phyloP scores from a whole-genome alignment of 2,888 invertebrate species.

The Habroteleia sp. region DNA sequence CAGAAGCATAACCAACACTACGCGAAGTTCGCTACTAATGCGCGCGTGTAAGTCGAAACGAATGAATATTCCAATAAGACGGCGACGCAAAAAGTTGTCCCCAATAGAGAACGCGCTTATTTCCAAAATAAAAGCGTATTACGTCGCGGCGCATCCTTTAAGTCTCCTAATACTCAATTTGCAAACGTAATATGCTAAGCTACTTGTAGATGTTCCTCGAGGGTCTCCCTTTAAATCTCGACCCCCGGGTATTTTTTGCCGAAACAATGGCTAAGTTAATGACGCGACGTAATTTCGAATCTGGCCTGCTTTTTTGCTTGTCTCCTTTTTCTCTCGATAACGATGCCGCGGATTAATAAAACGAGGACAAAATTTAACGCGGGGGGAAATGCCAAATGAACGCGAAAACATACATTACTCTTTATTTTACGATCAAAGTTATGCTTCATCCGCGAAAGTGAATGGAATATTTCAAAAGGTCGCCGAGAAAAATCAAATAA shows the following conservation, averaged over 20 bases:
- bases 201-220: conserved; percentile 26
- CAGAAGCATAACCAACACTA: conserved; percentile 20
- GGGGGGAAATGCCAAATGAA: conserved; percentile 21
- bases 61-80: conserved; percentile 51
- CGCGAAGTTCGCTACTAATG: conserved; percentile 38
- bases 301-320: too few relatives aligned
- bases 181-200: conserved; percentile 56
- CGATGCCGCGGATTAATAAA: conserved; percentile 35
- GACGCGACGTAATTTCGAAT: conserved; percentile 5
- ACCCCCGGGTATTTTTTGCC: not conserved
- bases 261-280: conserved; percentile 1
- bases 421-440: conserved; percentile 55
- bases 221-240: conserved; percentile 12
- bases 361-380: conserved; percentile 9
- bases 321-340: conserved; percentile 13
- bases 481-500: conserved; percentile 47
- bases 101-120: conserved; percentile 21
- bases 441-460: conserved; percentile 28
- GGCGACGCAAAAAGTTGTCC: conserved; percentile 24
- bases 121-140: conserved; percentile 40
- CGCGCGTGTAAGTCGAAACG: conserved; percentile 5
- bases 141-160: conserved; percentile 18
- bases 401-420: conserved; percentile 39
- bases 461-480: conserved; percentile 52
- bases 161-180: conserved; percentile 55